These are phyloP conservation scores for Vultur gryphus DNA, from an alignment of 2,797 vertebrate species.

Conservation along the genomic window DNA sequence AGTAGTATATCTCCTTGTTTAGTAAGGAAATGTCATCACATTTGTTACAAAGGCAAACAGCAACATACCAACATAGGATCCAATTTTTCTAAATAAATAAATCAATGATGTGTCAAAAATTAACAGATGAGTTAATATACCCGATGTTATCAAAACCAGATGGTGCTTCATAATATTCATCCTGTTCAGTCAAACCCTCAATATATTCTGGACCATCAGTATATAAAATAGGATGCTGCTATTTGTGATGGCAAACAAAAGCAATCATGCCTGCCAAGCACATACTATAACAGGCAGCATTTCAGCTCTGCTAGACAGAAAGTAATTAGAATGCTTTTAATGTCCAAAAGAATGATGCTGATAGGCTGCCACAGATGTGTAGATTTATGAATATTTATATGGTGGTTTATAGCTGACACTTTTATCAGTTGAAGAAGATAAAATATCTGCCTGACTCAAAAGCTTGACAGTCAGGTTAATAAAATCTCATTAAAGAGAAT, in stretches of 20 bases:
- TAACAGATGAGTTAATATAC: conserved; percentile 80
- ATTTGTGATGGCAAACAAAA: conserved; percentile 87
- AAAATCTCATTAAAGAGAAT: conserved; percentile 99
- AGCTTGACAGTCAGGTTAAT: conserved; percentile 91
- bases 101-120: conserved; percentile 81
- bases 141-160: conserved; percentile 73
- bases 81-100: conserved; percentile 80
- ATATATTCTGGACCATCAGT: conserved; percentile 81
- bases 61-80: conserved; percentile 73
- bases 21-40: conserved; percentile 65
- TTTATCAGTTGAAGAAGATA: conserved; percentile 96
- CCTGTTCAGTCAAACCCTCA: conserved; percentile 78
- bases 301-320: conserved; percentile 85
- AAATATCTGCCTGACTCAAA: conserved; percentile 93
- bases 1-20: conserved; percentile 35
- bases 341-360: conserved; percentile 86
- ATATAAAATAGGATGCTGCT: conserved; percentile 83
- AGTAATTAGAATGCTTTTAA: conserved; percentile 89
- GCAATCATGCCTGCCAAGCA: conserved; percentile 85
- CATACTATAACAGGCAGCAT: conserved; percentile 83
- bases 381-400: conserved; percentile 98
- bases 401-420: conserved; percentile 89
- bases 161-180: conserved; percentile 76
- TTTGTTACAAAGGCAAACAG: conserved; percentile 73
- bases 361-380: conserved; percentile 95